These are phyloP conservation scores for Chelonus insularis DNA, from an alignment of 1,140 invertebrate species.

Conservation along the genomic window DNA sequence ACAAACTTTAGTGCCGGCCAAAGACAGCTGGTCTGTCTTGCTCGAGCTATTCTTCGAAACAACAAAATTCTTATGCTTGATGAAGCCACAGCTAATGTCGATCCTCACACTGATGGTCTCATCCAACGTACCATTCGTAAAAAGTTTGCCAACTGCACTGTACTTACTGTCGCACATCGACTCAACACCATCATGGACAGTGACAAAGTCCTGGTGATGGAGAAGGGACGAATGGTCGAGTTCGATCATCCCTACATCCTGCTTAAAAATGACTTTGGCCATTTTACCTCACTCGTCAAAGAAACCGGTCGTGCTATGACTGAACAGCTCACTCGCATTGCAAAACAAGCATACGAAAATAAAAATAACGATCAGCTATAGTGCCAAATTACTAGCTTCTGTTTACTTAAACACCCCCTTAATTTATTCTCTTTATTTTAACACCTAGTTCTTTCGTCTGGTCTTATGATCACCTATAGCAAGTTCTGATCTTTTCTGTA, in stretches of 20 bases:
- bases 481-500: too few relatives aligned
- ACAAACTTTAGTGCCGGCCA: conserved; percentile 72
- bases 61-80: conserved; percentile 73
- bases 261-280: conserved; percentile 54
- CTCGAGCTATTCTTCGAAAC: conserved; percentile 68
- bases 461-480: too few relatives aligned
- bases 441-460: too few relatives aligned
- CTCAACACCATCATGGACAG: conserved; percentile 63
- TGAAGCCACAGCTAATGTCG: conserved; percentile 79
- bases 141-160: conserved; percentile 62
- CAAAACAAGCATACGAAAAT: conserved; percentile 44
- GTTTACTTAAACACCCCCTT: too few relatives aligned
- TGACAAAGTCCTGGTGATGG: conserved; percentile 70
- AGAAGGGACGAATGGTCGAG: conserved; percentile 59
- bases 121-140: conserved; percentile 60
- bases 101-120: conserved; percentile 62
- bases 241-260: conserved; percentile 66
- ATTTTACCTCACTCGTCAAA: conserved; percentile 70
- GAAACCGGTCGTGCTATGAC: conserved; percentile 64
- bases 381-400: too few relatives aligned
- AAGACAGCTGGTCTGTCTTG: conserved; percentile 72
- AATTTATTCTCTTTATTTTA: too few relatives aligned
- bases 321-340: conserved; percentile 54
- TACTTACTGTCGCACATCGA: conserved; percentile 70
- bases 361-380: conserved; percentile 10